These are phyloP conservation scores for Nothura maculosa DNA, from an alignment of 2,797 vertebrate genomes.

Conservation along the genomic window DNA sequence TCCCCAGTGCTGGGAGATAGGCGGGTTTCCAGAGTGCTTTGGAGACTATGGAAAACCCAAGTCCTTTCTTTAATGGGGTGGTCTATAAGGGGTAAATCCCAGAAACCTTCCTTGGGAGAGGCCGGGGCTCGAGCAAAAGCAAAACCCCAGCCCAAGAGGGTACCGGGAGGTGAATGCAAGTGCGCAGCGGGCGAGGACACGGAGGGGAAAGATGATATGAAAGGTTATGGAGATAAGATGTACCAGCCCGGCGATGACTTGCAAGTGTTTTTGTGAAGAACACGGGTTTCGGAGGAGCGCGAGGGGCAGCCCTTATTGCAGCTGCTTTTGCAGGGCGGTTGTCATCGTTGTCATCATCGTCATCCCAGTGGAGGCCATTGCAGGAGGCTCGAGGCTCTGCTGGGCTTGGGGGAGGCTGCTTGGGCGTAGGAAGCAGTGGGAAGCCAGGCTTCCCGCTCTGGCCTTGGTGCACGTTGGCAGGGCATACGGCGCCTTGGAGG, in stretches of 20 bases:
- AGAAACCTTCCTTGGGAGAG: accelerated
- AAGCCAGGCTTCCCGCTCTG: background rate
- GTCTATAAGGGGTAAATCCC: background rate
- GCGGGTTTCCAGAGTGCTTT: accelerated
- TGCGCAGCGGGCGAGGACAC: too few relatives aligned
- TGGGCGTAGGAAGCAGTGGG: background rate
- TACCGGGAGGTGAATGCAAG: accelerated
- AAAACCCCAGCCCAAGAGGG: background rate
- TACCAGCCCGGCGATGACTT: accelerated
- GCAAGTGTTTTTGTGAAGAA: background rate
- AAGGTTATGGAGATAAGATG: background rate
- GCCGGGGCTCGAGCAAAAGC: background rate
- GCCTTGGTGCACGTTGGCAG: too few relatives aligned
- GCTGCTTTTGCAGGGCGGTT: background rate
- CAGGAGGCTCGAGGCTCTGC: too few relatives aligned
- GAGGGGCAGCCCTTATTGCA: accelerated
- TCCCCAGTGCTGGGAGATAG: background rate
- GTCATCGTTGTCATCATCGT: background rate
- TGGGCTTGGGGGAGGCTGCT: too few relatives aligned
- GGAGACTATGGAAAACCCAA: background rate
- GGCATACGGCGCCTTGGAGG: background rate
- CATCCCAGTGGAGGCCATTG: too few relatives aligned
- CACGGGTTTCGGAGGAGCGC: background rate
- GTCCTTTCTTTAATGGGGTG: background rate
- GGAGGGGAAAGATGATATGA: background rate